A percentile compares a stretch with the other conserved stretches of the same genome.
Evolutionary conservation across 2,888 invertebrate species (phyloP).

Genomic region (Ceriagrion tenellum): DNA sequence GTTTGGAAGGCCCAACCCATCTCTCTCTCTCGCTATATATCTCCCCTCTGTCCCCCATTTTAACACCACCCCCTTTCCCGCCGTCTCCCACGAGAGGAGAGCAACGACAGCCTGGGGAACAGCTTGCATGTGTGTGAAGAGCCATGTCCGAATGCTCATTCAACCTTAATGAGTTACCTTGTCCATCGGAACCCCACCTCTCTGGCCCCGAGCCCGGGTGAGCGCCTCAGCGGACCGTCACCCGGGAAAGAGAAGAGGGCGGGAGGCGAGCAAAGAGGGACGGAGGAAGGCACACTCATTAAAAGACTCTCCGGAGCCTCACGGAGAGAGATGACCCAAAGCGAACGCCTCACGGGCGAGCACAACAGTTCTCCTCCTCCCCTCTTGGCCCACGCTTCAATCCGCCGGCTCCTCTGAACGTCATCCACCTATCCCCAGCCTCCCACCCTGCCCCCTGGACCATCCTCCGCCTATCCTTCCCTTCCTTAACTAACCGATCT

Average conservation of each 20-base stretch:
- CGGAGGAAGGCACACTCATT: slow-evolving; percentile 76
- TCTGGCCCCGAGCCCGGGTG: not conserved
- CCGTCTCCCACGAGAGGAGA: slow-evolving; percentile 33
- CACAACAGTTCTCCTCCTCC: slow-evolving; percentile 76
- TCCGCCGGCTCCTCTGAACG: slow-evolving; percentile 69
- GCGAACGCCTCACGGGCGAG: slow-evolving; percentile 74
- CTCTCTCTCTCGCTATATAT: too few relatives aligned
- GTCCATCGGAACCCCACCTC: slow-evolving; percentile 37
- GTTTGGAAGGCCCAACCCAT: not conserved
- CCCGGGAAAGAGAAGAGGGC: slow-evolving; percentile 53
- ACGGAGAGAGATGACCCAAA: slow-evolving; percentile 20
- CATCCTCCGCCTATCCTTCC: slow-evolving; percentile 25
- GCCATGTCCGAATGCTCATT: slow-evolving; percentile 59
- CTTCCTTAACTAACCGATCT: slow-evolving; percentile 6
- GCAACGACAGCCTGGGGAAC: slow-evolving; percentile 60
- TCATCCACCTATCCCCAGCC: too few relatives aligned
- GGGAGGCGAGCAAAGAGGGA: slow-evolving; percentile 69
- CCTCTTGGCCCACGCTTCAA: slow-evolving; percentile 58
- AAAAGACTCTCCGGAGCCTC: slow-evolving; percentile 77
- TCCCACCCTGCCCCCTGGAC: not conserved
- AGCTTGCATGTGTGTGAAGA: slow-evolving; percentile 59
- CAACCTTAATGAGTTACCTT: slow-evolving; percentile 65
- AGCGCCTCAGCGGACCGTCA: slow-evolving; percentile 28
- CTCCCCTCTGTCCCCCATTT: not conserved
- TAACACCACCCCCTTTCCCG: not conserved